These are phyloP conservation scores for Eolophus roseicapilla DNA, from an alignment of 2,113 vertebrate species.

Conservation along the genomic window DNA sequence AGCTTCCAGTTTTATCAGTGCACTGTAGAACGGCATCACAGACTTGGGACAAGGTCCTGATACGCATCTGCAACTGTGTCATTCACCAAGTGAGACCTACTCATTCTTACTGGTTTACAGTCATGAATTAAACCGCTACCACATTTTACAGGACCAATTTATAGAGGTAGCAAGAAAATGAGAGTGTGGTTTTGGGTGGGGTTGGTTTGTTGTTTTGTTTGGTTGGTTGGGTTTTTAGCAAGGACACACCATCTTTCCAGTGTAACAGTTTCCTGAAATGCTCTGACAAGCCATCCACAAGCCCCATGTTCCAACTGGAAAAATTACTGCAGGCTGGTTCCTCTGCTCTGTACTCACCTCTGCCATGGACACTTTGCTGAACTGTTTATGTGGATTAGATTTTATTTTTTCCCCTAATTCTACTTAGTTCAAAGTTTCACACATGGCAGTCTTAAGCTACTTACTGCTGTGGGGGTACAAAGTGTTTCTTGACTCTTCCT, in stretches of 20 bases:
- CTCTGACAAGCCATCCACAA: neutral
- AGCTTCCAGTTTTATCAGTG: neutral
- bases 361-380: neutral
- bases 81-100: neutral
- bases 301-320: fast-evolving
- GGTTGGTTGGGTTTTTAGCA: neutral
- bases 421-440: neutral
- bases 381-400: neutral
- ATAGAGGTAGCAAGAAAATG: neutral
- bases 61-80: neutral
- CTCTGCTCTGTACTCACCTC: neutral
- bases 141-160: neutral
- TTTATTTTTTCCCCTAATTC: neutral
- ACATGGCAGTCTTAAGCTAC: neutral
- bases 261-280: neutral
- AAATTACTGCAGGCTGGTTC: neutral
- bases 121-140: neutral
- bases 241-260: neutral
- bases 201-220: neutral
- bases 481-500: neutral
- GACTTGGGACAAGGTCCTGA: neutral
- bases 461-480: neutral
- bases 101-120: neutral
- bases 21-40: fast-evolving
- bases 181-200: neutral